Conservation (phyloP, 2,113 vertebrate genomes). For the Equus przewalskii region DNA sequence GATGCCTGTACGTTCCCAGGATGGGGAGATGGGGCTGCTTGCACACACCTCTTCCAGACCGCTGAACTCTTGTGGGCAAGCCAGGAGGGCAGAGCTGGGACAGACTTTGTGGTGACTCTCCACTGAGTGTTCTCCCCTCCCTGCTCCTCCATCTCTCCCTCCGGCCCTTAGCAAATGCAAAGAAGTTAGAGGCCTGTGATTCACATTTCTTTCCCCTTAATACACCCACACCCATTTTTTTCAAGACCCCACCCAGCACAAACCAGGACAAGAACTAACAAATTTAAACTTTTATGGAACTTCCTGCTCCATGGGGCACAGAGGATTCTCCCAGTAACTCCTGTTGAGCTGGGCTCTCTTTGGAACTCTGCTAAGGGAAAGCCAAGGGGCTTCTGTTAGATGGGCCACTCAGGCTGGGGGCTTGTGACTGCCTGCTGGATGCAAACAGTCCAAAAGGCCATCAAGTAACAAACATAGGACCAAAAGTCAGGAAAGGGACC, state of each 20-base stretch:
- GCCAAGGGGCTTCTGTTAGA: not conserved
- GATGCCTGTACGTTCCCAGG: accelerated
- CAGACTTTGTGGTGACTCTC: accelerated
- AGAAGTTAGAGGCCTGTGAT: constrained; percentile 23
- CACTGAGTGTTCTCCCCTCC: not conserved
- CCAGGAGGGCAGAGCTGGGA: not conserved
- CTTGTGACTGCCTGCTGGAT: not conserved
- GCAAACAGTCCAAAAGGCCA: not conserved
- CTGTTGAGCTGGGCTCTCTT: not conserved
- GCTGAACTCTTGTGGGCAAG: not conserved
- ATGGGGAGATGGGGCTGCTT: accelerated
- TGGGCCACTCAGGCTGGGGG: not conserved
- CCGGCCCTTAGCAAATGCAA: not conserved
- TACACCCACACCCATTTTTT: constrained; percentile 35
- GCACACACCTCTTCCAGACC: not conserved
- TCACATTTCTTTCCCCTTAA: constrained; percentile 61
- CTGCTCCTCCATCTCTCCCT: not conserved
- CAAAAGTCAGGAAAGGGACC: not conserved
- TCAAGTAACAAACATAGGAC: not conserved
- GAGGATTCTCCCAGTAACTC: not conserved
- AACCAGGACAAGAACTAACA: constrained; percentile 55
- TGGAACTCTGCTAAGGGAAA: constrained; percentile 2
- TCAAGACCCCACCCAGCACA: constrained; percentile 31
- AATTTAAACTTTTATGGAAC: constrained; percentile 50
- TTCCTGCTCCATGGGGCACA: constrained; percentile 22